A percentile compares a stretch with the other conserved stretches of the same genome.
Conservation (phyloP, 2,797 vertebrate genomes). For the Salmo trutta region DNA sequence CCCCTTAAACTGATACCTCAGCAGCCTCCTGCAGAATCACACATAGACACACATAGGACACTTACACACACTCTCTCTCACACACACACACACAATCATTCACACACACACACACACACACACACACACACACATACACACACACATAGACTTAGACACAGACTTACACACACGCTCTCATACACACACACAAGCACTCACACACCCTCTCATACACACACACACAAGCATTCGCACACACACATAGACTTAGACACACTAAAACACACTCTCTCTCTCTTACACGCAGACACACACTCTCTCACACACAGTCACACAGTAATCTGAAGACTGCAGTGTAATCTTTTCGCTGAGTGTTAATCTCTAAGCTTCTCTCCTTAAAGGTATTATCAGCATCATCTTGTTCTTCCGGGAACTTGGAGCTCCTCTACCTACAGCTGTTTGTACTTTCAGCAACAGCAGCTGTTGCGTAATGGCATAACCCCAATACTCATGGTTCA, state of each 20-base stretch:
- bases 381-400: background rate
- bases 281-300: background rate
- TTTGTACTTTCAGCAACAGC: background rate
- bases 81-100: too few relatives aligned
- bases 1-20: background rate
- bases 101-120: too few relatives aligned
- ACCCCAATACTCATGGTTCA: background rate
- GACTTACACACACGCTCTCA: background rate
- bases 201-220: too few relatives aligned
- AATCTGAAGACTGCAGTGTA: constrained; percentile 4
- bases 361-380: constrained; percentile 4
- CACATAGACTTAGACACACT: too few relatives aligned
- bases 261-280: too few relatives aligned
- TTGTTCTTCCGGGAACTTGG: background rate
- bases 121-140: too few relatives aligned
- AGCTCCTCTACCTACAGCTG: background rate
- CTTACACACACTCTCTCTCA: too few relatives aligned
- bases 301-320: background rate
- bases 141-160: too few relatives aligned
- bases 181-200: too few relatives aligned
- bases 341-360: background rate
- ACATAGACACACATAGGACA: background rate
- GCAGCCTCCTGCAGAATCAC: background rate
- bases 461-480: background rate
- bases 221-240: too few relatives aligned